These are phyloP conservation scores for Linepithema humile DNA, from an alignment of 1,140 invertebrate genomes.

Conservation along the genomic window DNA sequence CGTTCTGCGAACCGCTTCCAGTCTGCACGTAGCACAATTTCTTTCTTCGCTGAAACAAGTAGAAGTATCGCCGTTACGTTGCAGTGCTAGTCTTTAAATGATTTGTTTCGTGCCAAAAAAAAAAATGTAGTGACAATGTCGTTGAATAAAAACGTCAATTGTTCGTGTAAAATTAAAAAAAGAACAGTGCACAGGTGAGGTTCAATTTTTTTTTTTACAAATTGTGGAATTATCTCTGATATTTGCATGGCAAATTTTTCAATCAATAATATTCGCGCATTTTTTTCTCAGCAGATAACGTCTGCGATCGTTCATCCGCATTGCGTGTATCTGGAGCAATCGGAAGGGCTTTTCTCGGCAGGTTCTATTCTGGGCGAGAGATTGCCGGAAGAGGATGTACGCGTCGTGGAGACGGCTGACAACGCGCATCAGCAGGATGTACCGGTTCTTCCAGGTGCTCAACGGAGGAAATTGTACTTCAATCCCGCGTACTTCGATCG, in stretches of 20 bases:
- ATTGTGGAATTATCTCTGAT: background rate
- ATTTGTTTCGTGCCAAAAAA: background rate
- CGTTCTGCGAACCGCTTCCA: constrained; percentile 24
- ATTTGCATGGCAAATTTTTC: background rate
- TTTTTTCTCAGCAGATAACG: constrained; percentile 84
- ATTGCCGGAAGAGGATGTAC: constrained; percentile 92
- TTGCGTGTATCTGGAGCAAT: constrained; percentile 75
- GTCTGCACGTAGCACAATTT: constrained; percentile 4
- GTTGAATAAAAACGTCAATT: background rate
- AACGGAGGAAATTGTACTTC: constrained; percentile 92
- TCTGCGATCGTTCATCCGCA: constrained; percentile 89
- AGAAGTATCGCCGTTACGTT: background rate
- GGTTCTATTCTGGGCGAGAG: constrained; percentile 87
- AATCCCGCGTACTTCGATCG: constrained; percentile 95
- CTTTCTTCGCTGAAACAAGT: constrained; percentile 6
- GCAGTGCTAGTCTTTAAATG: background rate
- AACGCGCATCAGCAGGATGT: constrained; percentile 85
- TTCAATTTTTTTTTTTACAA: background rate
- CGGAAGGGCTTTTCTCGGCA: constrained; percentile 80
- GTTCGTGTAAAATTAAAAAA: no score
- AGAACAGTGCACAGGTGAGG: background rate
- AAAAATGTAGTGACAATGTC: background rate
- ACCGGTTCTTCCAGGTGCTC: constrained; percentile 83
- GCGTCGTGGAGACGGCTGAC: constrained; percentile 92
- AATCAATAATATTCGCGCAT: background rate